A percentile compares a stretch with the other conserved stretches of the same genome.
Evolutionary conservation across 2,113 vertebrate species (phyloP).

Genomic region (Rhodinocichla rosea): DNA sequence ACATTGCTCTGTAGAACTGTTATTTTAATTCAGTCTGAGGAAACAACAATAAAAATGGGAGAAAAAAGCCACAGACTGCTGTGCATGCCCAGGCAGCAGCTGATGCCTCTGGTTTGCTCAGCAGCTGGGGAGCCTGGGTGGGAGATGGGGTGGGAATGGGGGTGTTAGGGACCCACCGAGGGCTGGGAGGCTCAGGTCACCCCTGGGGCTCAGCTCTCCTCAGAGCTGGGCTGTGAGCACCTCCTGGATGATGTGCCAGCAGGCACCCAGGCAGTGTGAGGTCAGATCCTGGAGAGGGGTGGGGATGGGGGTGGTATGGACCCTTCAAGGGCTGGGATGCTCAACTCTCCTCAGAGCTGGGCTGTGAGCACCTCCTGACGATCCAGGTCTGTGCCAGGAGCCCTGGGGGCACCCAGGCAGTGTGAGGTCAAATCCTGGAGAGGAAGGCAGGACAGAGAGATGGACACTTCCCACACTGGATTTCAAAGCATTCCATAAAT

Average conservation of each 20-base stretch:
- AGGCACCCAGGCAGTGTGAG: neutral
- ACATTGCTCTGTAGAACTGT: neutral
- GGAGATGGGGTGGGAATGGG: neutral
- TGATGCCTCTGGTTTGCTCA: fast-evolving
- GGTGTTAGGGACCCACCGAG: fast-evolving
- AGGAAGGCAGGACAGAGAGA: neutral
- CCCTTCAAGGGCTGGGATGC: fast-evolving
- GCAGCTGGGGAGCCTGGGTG: fast-evolving
- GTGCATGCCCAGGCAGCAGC: neutral
- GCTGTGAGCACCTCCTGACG: neutral
- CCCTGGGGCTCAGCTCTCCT: too few species aligned
- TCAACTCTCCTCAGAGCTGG: neutral
- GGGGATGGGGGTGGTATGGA: fast-evolving
- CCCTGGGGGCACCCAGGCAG: neutral
- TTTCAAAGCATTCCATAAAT: neutral
- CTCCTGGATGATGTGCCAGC: neutral
- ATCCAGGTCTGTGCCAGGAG: neutral
- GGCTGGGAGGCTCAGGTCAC: neutral
- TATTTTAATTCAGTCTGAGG: neutral
- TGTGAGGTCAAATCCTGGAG: neutral
- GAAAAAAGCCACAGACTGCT: neutral
- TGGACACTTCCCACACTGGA: neutral
- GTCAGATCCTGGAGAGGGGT: neutral
- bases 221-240: neutral
- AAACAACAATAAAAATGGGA: neutral